Evolutionary conservation across 2,797 vertebrate genomes (phyloP), one percentile per base, ranked within the genome.

Genomic region (Cetoscarus ocellatus): DNA sequence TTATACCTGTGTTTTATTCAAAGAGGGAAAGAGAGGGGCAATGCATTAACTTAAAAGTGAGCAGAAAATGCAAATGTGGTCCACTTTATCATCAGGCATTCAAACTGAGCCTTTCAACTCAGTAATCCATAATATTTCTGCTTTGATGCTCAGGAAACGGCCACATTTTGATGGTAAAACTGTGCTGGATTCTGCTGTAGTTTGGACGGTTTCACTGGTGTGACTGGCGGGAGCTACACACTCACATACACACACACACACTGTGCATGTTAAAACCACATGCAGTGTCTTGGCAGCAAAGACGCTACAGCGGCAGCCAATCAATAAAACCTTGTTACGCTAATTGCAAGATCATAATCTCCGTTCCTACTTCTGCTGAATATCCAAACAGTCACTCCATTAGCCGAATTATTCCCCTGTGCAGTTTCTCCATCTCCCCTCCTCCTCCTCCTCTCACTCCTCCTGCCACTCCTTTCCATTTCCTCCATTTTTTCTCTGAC

Each of bases 321-420:
- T 94, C 94, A 94, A 95, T 95, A 94, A 93, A 94, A 93, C 89
- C 93, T 94, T 93, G 94, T 94, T 94, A 94, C 92, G 76, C 93
- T 95, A 94, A 95, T 94, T 94, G 93, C 92, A 74, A 93, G 93
- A 94, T 94, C 93, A 94, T 94, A 94, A 95, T 95, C 94, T 93
- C 88, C 79, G 67, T 89, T 91, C 87, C 83, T 91, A 91, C 91
- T 88, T 94, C 90, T 92, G 90, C 93, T 90, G 93, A 93, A 93
- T 94, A 92, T 93, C 92, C 90, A 94, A 95, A 93, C 93, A 91
- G 90, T 88, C 83, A 89, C 83, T 93, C 92, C 93, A 94, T 95
- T 94, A 94, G 89, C 85, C 64, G 86, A 94, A 94, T 93, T 94
- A 93, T 94, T 93, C 91, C 91, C 88, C 82, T 60, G 86, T 86